phyloP scores from a whole-genome alignment of 2,797 vertebrate species.

The Alcedo quadribrachys region DNA sequence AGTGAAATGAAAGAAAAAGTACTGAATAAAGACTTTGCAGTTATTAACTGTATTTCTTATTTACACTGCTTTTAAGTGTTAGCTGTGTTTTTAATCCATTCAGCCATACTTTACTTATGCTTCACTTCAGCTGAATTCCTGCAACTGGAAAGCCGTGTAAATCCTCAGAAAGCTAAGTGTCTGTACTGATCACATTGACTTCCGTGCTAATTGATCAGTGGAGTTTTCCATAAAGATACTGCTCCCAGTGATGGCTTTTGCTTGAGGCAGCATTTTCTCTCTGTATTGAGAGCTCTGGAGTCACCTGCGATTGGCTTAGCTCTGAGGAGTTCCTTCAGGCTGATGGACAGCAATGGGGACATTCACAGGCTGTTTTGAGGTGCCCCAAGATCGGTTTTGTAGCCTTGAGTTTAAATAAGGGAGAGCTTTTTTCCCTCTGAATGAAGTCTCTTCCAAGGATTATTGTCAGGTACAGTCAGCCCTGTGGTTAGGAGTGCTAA shows the following conservation, averaged over 20 bases:
- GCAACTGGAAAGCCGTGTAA: neutral
- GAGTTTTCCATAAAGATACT: too few relatives aligned
- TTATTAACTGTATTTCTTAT: neutral
- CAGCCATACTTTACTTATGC: neutral
- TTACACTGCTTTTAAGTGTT: neutral
- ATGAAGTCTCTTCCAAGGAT: neutral
- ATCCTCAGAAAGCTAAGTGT: neutral
- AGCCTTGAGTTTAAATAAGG: too few relatives aligned
- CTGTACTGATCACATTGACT: neutral
- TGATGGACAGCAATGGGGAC: too few relatives aligned
- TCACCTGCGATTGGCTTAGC: too few relatives aligned
- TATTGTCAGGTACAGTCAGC: neutral
- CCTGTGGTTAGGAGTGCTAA: neutral
- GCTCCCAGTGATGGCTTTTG: too few relatives aligned
- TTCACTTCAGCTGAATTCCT: neutral
- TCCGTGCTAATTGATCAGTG: neutral
- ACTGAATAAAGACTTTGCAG: neutral
- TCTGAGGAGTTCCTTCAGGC: too few relatives aligned
- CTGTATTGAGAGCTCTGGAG: too few relatives aligned
- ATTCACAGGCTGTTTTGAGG: too few relatives aligned
- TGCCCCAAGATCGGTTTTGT: too few relatives aligned
- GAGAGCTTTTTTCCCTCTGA: neutral
- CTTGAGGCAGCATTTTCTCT: too few relatives aligned
- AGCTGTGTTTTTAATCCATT: neutral
- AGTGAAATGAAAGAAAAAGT: neutral